phyloP scores from a whole-genome alignment of 2,797 vertebrate species.

The Eupleurogrammus muticus region DNA sequence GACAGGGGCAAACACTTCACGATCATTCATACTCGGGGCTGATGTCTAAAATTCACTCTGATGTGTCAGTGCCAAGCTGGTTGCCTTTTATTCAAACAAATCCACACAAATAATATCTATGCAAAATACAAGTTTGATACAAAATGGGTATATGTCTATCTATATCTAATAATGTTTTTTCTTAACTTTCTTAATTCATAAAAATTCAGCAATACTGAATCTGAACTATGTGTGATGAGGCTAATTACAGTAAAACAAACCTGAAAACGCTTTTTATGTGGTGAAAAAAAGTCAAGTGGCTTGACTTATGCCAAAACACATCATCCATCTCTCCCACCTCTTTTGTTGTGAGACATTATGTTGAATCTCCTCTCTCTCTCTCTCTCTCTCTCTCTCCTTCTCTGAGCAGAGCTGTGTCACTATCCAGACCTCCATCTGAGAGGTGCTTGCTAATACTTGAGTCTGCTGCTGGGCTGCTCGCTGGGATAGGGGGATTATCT shows the following conservation, averaged over 20 bases:
- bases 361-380: slow-evolving; percentile 43
- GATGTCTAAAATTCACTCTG: slow-evolving; percentile 3
- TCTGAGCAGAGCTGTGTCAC: slow-evolving; percentile 40
- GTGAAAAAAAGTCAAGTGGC: neutral
- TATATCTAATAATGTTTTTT: too few relatives aligned
- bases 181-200: neutral
- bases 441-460: slow-evolving; percentile 62
- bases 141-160: too few relatives aligned
- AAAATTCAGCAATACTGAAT: neutral
- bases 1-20: neutral
- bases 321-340: slow-evolving; percentile 3
- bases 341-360: slow-evolving; percentile 47
- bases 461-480: slow-evolving; percentile 40
- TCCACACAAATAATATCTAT: neutral
- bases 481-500: slow-evolving; percentile 74
- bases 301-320: neutral
- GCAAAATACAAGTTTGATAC: too few relatives aligned
- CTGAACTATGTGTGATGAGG: neutral
- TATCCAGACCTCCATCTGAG: slow-evolving; percentile 68
- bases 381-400: slow-evolving; percentile 44
- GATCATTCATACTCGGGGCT: neutral
- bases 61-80: neutral
- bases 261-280: neutral
- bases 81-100: neutral
- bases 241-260: neutral